Base-by-base conservation (phyloP, 2,113 vertebrate species). In the Erythrocercus mccallii region DNA sequence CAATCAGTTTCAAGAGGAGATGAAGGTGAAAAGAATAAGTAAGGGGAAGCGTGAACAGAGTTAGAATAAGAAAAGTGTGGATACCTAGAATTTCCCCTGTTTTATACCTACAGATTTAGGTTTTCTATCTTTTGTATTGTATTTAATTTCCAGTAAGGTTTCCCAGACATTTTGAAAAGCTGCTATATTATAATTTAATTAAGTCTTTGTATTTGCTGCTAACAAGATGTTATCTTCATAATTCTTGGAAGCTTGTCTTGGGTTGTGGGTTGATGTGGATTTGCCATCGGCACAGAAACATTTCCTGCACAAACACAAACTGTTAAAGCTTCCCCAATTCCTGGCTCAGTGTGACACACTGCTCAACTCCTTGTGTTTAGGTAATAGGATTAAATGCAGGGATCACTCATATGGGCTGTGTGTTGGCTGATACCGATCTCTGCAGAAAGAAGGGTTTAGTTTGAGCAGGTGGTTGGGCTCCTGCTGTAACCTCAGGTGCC, bases 221-320 rank as follows among this genome's bases (percentile, higher is more conserved):
- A 88, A 95, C 79, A 77, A 93, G 94, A 96, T 95, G 33, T 73
- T 96, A 96, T 96, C 85, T 73, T 70, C 81, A 47, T 65, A 58
- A 37, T 92, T 93, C 88, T 88, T 96, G 92, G 79, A 95, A 90
- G n/a, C 30, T 83, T 48, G 16, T 77, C 31, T 72, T 77, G 78
- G n/a, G n/a, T 84, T 85, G 86, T 85, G 83, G 86, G 91, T 92
- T 93, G 85, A 83, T 66, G 87, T 86, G 87, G 79, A 74, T 96
- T 96, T 96, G 93, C 92, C 94, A 86, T 47, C 0, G 35, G 90
- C 92, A 74, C 56, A 60, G 79, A 93, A 94, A 77, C 82, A 53
- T 71, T 96, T 95, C 92, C 94, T 92, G 76, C 47, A 33, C 6
- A 21, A 91, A 61, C 68, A 80, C 56, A 90, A 84, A 81, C 76